Base-by-base conservation (phyloP, 2,797 vertebrate genomes). In the Pipistrellus kuhlii region DNA sequence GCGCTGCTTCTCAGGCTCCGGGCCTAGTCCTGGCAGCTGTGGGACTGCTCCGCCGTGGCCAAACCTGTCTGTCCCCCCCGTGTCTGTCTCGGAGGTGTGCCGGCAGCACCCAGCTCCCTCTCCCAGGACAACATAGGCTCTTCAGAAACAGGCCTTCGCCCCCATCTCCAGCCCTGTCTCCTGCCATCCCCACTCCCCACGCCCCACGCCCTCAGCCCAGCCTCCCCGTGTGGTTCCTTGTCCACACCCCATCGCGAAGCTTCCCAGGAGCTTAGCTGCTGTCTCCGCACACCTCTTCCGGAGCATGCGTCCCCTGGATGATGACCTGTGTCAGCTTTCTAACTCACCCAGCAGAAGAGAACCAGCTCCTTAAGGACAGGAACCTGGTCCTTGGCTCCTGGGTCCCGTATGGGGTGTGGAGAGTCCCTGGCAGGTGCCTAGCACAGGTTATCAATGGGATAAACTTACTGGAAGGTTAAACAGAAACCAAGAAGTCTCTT, bases 401-500 rank as follows among this genome's bases (percentile, higher is more conserved):
- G 25, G 53, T 21, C n/a, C 72, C 73, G 5, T 13, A 9, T 48
- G 23, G 23, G n/a, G 27, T 5, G n/a, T 32, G 41, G n/a, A 91
- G n/a, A 91, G 18, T 46, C 35, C 84, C 46, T 77, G 76, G 48
- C 25, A 69, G 55, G 18, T 53, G 2, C 27, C 35, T 8, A 72
- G 38, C 69, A 77, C 69, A 73, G 25, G 12, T 12, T 32, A 81
- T 44, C 68, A 62, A n/a, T n/a, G 51, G 32, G 25, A 55, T 89
- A 17, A 82, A 66, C 57, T 86, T 77, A 0, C 38, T 53, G 7
- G 5, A 35, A 92, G 55, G 66, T 25, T 15, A 38, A 27, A 4
- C 21, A 83, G 32, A 18, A 87, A 69, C 64, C 72, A 90, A 90
- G 11, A 88, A 88, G 20, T 55, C 83, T 89, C 66, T 80, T 91